Evolutionary conservation across 2,113 vertebrate species (phyloP).

Genomic region (Octodon degus): DNA sequence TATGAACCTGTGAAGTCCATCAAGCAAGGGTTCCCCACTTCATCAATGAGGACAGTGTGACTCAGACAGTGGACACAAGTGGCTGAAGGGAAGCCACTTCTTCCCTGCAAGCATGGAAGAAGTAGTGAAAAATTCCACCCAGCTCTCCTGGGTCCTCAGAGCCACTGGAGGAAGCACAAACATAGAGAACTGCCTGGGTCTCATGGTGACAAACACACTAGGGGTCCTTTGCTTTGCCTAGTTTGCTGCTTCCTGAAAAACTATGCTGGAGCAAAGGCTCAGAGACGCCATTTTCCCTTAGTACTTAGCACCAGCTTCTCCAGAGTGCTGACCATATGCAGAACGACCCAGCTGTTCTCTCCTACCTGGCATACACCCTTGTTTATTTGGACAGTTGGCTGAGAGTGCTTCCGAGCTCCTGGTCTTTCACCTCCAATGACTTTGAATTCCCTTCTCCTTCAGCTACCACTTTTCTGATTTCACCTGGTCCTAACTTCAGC

Average conservation of each 20-base stretch:
- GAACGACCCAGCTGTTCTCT: no score
- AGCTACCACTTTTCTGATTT: background rate
- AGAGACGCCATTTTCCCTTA: no score
- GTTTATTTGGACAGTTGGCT: no score
- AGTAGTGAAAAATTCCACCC: background rate
- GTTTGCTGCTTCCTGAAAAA: background rate
- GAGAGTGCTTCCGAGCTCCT: background rate
- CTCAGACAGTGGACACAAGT: no score
- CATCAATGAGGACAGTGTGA: no score
- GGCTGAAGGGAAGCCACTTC: no score
- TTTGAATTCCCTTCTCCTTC: background rate
- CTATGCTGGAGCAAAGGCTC: fast-evolving
- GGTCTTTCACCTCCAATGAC: background rate
- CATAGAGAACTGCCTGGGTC: background rate
- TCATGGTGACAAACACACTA: background rate
- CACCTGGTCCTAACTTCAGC: no score
- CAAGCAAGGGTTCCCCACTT: background rate
- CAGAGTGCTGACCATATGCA: background rate
- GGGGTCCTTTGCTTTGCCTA: constrained; percentile 21
- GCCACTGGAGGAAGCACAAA: background rate
- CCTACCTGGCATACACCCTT: background rate
- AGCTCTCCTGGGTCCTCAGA: background rate
- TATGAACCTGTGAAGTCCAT: no score
- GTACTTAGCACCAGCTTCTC: background rate
- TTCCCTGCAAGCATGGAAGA: background rate